Percentiles rank a stretch among this genome's conserved stretches.
phyloP scores from a whole-genome alignment of 2,888 invertebrate species.

The Aporophyla nigra region DNA sequence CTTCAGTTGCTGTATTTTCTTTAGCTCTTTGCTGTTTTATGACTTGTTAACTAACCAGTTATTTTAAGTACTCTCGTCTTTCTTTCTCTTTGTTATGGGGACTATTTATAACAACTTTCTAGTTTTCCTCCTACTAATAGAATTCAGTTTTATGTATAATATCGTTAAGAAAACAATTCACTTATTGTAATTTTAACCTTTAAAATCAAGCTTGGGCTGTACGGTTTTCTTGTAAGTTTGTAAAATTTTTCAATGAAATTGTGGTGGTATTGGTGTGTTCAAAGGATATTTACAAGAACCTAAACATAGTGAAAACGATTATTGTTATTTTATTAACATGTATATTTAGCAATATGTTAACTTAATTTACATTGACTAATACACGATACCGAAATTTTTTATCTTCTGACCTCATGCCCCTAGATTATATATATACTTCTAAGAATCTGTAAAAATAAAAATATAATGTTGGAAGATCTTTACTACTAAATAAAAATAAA shows the following conservation, averaged over 20 bases:
- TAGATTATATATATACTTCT: background rate
- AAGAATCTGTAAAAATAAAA: too few relatives aligned
- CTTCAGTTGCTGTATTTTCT: conserved; percentile 8
- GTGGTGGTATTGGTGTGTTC: too few relatives aligned
- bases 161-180: background rate
- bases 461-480: too few relatives aligned
- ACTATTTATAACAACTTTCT: background rate
- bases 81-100: background rate
- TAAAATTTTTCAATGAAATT: too few relatives aligned
- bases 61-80: background rate
- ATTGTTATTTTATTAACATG: too few relatives aligned
- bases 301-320: too few relatives aligned
- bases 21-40: conserved; percentile 12
- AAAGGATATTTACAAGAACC: too few relatives aligned
- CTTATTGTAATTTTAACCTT: background rate
- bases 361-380: background rate
- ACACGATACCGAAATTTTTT: background rate
- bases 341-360: too few relatives aligned
- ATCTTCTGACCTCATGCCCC: background rate
- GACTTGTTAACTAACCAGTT: conserved; percentile 1
- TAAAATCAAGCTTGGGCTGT: too few relatives aligned
- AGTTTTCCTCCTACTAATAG: background rate
- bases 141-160: background rate
- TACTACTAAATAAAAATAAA: too few relatives aligned
- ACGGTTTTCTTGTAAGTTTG: too few relatives aligned